Evolutionary conservation across 2,113 vertebrate genomes (phyloP).

Genomic region (Epinephelus cyanopodus): DNA sequence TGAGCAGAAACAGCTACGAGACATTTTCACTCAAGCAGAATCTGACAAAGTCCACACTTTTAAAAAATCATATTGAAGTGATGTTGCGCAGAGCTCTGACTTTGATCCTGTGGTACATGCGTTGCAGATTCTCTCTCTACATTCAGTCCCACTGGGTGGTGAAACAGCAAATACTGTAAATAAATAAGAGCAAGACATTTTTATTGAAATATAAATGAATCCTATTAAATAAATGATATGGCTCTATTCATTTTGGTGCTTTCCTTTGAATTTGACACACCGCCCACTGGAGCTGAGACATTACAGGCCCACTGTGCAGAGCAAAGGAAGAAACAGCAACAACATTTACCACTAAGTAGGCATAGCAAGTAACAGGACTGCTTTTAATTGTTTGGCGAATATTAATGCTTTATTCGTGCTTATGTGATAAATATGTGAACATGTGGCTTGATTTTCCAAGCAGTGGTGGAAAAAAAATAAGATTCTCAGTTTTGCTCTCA

Average conservation of each 20-base stretch:
- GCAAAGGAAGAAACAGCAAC: conserved; percentile 6
- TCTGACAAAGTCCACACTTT: background rate
- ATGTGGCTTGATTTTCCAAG: background rate
- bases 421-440: background rate
- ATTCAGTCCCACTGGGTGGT: conserved; percentile 8
- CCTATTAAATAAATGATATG: conserved; percentile 33
- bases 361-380: background rate
- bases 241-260: conserved; percentile 4
- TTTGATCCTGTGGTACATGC: background rate
- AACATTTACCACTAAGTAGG: conserved; percentile 10
- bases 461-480: background rate
- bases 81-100: conserved; percentile 1
- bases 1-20: conserved; percentile 74
- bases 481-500: background rate
- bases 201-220: conserved; percentile 39
- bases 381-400: background rate
- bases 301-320: conserved; percentile 21
- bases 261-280: conserved; percentile 20
- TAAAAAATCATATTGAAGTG: background rate
- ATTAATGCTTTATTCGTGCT: conserved; percentile 3
- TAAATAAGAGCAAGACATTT: background rate
- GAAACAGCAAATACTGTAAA: conserved; percentile 6
- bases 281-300: background rate
- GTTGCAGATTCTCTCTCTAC: background rate
- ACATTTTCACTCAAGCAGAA: conserved; percentile 2